Evolutionary conservation across 1,140 invertebrate species (phyloP), one percentile per base, ranked within the genome.

Genomic region (Ostrea denselamellosa): DNA sequence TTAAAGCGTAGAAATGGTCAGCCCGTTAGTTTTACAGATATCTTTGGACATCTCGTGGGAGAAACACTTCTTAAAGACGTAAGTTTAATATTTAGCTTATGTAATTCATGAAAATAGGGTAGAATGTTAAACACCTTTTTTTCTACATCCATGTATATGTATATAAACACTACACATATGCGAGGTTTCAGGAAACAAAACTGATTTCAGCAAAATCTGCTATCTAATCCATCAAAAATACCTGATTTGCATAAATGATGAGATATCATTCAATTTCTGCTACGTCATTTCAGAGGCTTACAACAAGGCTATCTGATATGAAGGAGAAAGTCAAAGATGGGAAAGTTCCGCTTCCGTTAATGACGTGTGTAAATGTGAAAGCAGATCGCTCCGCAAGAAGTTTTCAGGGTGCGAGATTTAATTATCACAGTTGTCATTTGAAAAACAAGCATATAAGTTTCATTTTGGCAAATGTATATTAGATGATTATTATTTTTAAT

Each of bases 351-450:
- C 85, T 96, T 87, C 95, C 95, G 0, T 86, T 96, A n/a, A 95
- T 95, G 89, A 95, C 95, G 0, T 95, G 95, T 88, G 93, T 96
- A 10, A 95, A 96, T 89, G 95, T 95, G 12, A 96, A 96, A 90
- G 93, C 94, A 71, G 94, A 95, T 88, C 94, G 95, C 0, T 95
- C 95, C 0, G 95, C 95, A 8, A 93, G 93, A 88, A 94, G 95
- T 83, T 96, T 95, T 89, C 95, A 95, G 92, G 94, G 95, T 94
- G 87, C 51, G 0, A 51, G 17, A 52, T 65, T 28, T 81, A 14
- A 81, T 28, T 83, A 0, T 83, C 34, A 44, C 34, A 44, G 5
- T 44, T 44, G 34, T 44, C 34, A 44, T 44, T 44, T 44, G 34
- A 44, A 44, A 44, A 44, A 44, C 34, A 44, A 44, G 34, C 1